Conservation (phyloP, 2,888 invertebrate species). For the Pristionchus arcanus region DNA sequence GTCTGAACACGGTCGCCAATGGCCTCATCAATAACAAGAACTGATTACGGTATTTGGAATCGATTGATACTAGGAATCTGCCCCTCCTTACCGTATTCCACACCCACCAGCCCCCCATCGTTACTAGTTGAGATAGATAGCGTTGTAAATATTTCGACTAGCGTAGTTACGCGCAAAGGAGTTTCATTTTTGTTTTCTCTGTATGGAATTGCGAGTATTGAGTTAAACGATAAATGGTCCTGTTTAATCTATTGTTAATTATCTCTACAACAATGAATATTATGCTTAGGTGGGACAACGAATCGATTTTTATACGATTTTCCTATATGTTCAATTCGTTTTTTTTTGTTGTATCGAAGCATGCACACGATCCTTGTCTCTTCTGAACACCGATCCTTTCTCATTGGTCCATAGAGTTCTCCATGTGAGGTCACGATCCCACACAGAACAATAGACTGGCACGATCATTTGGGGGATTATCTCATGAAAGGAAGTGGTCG, state of each 20-base stretch:
- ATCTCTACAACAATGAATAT: not conserved
- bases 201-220: conserved; percentile 21
- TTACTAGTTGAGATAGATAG: conserved; percentile 44
- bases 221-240: conserved; percentile 36
- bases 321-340: no score
- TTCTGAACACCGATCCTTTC: not conserved
- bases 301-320: no score
- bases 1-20: conserved; percentile 71
- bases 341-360: not conserved
- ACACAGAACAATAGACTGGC: conserved; percentile 39
- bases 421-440: conserved; percentile 24
- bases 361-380: no score
- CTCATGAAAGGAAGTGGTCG: conserved; percentile 9
- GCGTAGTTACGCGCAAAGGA: not conserved
- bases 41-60: conserved; percentile 48
- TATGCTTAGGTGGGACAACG: not conserved
- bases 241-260: not conserved
- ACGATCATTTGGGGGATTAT: conserved; percentile 35
- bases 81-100: conserved; percentile 33
- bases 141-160: conserved; percentile 16
- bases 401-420: not conserved
- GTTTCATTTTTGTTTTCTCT: conserved; percentile 44
- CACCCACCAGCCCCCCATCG: not conserved
- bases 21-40: conserved; percentile 69
- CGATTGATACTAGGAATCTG: conserved; percentile 41